Evolutionary conservation across 2,113 vertebrate species (phyloP).

Genomic region (Sapajus apella): DNA sequence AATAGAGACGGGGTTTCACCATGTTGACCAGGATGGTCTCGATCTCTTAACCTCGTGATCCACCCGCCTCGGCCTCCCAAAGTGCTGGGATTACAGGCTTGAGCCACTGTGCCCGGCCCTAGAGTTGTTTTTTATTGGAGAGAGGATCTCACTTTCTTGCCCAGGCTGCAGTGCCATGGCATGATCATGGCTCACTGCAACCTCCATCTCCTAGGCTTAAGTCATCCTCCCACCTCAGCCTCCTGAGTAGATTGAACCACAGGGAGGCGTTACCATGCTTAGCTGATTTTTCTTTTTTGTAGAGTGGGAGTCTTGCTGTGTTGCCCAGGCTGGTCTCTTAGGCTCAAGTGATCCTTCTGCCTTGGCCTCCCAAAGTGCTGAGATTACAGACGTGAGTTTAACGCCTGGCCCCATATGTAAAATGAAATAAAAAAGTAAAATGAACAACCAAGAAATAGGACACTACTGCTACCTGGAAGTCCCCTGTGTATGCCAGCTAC

Average conservation of each 20-base stretch:
- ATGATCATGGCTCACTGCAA: background rate
- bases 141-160: background rate
- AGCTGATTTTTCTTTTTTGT: background rate
- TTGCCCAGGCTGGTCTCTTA: background rate
- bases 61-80: too few relatives aligned
- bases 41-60: too few relatives aligned
- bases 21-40: too few relatives aligned
- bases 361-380: too few relatives aligned
- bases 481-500: background rate
- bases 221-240: background rate
- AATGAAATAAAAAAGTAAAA: slow-evolving; percentile 12
- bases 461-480: background rate
- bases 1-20: too few relatives aligned
- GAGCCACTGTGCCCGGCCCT: too few relatives aligned
- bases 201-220: background rate
- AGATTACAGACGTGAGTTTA: too few relatives aligned
- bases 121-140: background rate
- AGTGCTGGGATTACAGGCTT: too few relatives aligned
- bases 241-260: background rate
- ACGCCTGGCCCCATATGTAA: background rate
- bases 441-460: background rate
- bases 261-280: background rate
- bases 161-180: background rate
- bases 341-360: too few relatives aligned
- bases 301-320: background rate